Evolutionary conservation across 1,140 invertebrate genomes (phyloP).

Genomic region (Drosophila obscura): DNA sequence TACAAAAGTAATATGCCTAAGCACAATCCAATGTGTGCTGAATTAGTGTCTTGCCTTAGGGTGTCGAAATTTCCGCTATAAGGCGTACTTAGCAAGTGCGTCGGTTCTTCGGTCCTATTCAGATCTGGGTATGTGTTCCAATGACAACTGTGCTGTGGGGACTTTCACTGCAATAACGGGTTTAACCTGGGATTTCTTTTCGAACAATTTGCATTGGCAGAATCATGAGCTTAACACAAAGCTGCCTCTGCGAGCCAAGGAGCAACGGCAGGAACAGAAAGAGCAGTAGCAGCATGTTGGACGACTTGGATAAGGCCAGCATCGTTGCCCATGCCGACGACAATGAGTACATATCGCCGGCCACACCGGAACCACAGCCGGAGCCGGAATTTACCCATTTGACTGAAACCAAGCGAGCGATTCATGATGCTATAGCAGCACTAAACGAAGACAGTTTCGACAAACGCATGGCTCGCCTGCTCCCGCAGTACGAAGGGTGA

Average conservation of each 20-base stretch:
- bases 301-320: conserved; percentile 45
- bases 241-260: conserved; percentile 25
- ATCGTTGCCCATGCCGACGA: conserved; percentile 30
- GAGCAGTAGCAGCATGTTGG: conserved; percentile 27
- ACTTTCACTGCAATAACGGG: conserved; percentile 47
- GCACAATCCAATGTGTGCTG: conserved; percentile 28
- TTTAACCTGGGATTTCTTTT: conserved; percentile 10
- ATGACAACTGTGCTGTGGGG: conserved; percentile 10
- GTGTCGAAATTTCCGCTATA: conserved; percentile 32
- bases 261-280: conserved; percentile 5
- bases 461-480: conserved; percentile 51
- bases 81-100: conserved; percentile 20
- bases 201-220: conserved; percentile 27
- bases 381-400: conserved; percentile 57
- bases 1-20: conserved; percentile 50
- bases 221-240: conserved; percentile 19
- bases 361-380: conserved; percentile 16
- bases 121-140: conserved; percentile 1
- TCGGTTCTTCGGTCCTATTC: conserved; percentile 35
- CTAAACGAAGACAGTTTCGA: conserved; percentile 60
- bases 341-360: conserved; percentile 10
- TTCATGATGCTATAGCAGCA: conserved; percentile 65
- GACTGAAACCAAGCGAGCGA: conserved; percentile 51
- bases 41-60: conserved; percentile 16
- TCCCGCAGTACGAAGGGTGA: conserved; percentile 63